A percentile compares a stretch with the other conserved stretches of the same genome.
Conservation (phyloP, 2,888 invertebrate species). For the Dryobotodes eremita region DNA sequence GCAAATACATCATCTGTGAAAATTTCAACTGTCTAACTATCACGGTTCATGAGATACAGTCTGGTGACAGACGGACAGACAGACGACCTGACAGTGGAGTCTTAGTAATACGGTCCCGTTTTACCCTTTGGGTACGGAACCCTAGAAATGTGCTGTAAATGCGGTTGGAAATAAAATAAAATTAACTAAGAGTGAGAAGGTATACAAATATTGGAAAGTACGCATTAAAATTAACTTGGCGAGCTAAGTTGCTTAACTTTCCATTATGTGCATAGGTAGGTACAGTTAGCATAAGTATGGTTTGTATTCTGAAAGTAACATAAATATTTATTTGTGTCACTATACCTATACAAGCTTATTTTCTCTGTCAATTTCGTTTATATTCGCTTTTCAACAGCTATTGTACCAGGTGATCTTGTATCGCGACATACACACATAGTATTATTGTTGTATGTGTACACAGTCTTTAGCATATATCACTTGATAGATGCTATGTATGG, state of each 20-base stretch:
- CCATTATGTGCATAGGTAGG: conserved; percentile 3
- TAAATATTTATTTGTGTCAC: neutral
- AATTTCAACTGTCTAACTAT: too few relatives aligned
- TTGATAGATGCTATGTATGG: conserved; percentile 43
- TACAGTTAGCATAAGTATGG: conserved; percentile 6
- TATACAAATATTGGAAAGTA: conserved; percentile 44
- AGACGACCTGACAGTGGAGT: too few relatives aligned
- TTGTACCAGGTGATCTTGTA: conserved; percentile 29
- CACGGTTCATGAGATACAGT: too few relatives aligned
- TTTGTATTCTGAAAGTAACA: conserved; percentile 2
- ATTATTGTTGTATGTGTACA: conserved; percentile 41
- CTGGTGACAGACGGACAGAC: too few relatives aligned
- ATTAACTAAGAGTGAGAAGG: conserved; percentile 10
- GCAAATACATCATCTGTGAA: too few relatives aligned
- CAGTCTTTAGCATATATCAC: conserved; percentile 40
- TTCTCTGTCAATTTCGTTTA: conserved; percentile 1
- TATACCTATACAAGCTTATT: neutral
- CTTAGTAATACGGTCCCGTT: too few relatives aligned
- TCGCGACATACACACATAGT: conserved; percentile 16
- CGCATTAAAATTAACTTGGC: conserved; percentile 35
- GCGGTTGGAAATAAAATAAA: conserved; percentile 14
- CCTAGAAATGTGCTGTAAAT: too few relatives aligned
- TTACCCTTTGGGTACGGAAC: too few relatives aligned
- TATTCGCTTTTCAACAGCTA: neutral
- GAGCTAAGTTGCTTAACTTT: conserved; percentile 37